Percentiles rank a stretch among this genome's conserved stretches.
These are phyloP conservation scores for Apodemia mormo DNA, from an alignment of 2,888 invertebrate genomes.

Conservation along the genomic window DNA sequence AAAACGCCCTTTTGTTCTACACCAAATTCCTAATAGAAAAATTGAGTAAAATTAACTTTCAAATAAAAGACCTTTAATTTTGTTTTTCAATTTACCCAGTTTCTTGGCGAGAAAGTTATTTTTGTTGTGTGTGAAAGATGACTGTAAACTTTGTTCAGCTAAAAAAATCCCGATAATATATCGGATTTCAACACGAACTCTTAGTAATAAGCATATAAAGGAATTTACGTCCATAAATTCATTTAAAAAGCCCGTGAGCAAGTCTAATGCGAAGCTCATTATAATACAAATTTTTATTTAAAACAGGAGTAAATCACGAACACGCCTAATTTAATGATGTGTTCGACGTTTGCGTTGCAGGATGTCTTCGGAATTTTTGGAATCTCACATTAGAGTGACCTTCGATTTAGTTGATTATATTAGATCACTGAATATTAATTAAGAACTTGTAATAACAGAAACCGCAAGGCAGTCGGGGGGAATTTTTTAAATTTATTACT, in stretches of 20 bases:
- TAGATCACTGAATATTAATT: slow-evolving; percentile 15
- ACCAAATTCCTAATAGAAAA: no score
- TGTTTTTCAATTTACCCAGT: no score
- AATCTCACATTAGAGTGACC: slow-evolving; percentile 7
- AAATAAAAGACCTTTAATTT: no score
- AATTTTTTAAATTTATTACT: slow-evolving; percentile 5
- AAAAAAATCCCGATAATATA: no score
- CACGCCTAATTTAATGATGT: background rate
- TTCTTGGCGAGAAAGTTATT: no score
- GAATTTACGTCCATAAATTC: background rate
- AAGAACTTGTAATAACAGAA: slow-evolving; percentile 9
- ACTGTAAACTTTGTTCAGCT: no score
- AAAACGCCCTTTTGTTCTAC: no score
- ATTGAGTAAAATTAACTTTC: no score
- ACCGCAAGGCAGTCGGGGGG: background rate
- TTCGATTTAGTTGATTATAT: slow-evolving; percentile 5
- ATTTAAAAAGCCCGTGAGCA: background rate
- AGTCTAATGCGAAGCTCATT: background rate
- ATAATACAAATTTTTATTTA: background rate
- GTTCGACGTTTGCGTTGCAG: slow-evolving; percentile 7
- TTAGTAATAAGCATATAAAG: no score
- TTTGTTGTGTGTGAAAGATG: no score
- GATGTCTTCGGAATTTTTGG: slow-evolving; percentile 6
- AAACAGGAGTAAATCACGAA: slow-evolving; percentile 6
- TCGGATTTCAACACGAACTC: no score